Evolutionary conservation across 2,888 invertebrate genomes (phyloP), one percentile per base, ranked within the genome.

Genomic region (Melanchra persicariae): DNA sequence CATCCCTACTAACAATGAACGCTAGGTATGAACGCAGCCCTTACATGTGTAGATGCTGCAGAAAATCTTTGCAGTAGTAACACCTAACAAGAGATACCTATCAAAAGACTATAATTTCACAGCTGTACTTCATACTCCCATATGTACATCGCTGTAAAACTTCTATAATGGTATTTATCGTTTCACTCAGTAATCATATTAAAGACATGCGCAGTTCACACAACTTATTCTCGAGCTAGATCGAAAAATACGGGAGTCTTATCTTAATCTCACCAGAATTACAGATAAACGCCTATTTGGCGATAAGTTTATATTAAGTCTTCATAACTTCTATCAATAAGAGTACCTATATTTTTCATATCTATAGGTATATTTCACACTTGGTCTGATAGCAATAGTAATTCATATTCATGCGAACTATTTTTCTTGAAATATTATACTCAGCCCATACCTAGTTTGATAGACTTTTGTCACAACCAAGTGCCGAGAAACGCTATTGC

Each of bases 1-100:
- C 62, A 43, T 69, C 55, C 49, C 47, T 30, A 45, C 49, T 57
- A 55, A 63, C 57, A 64, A 72, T 47, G 24, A 55, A 64, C 17
- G 52, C 49, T 55, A 45, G 12, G 17, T 61, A 66, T 26, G 22
- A 55, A 69, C 22, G 19, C 12, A 59, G 22, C 19, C 52, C 34
- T 43, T 17, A 60, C 15, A 37, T 52, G 57, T 47, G 19, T 47
- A 24, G 19, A 62, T 49, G 52, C 24, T 52, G 30, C n/a, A 47
- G 61, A 54, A 43, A 43, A 19, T 26, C 22, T 69, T 59, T 47
- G 15, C 37, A 55, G 26, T 47, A 12, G 51, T n/a, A 52, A 30
- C 30, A 30, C 40, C 60, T 12, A 45, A 19, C 22, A 58, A 26
- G 15, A 78, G n/a, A n/a, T n/a, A n/a, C 15, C n/a, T 62, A 59